These are phyloP conservation scores for Carlito syrichta DNA, from an alignment of 2,113 vertebrate genomes.

Conservation along the genomic window DNA sequence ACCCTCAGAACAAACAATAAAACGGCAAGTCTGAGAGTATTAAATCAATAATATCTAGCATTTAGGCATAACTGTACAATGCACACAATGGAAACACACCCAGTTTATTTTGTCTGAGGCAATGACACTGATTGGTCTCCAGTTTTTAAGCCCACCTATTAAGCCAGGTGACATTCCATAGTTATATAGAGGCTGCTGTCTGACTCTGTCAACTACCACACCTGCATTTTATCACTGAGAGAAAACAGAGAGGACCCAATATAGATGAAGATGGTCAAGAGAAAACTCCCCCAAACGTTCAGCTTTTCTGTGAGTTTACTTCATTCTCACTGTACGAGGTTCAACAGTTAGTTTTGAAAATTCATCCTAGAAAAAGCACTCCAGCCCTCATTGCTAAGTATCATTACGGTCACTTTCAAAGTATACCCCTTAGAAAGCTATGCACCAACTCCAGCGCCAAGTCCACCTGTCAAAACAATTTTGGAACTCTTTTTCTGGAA, in stretches of 20 bases:
- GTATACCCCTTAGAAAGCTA: too few species aligned
- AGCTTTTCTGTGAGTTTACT: not conserved
- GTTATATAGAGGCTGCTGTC: not conserved
- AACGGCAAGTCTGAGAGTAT: not conserved
- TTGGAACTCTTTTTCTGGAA: too few species aligned
- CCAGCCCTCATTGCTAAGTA: too few species aligned
- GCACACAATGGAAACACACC: not conserved
- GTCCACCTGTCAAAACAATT: too few species aligned
- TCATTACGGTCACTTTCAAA: too few species aligned
- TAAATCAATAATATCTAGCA: not conserved
- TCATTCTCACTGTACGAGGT: too few species aligned
- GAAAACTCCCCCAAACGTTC: not conserved
- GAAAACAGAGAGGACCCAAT: not conserved
- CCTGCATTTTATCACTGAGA: not conserved
- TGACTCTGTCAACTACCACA: not conserved
- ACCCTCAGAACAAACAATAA: slow-evolving; percentile 1
- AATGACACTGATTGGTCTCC: not conserved
- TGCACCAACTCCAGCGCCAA: too few species aligned
- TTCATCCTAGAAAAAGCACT: too few species aligned
- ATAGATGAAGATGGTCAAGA: not conserved
- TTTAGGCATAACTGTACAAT: not conserved
- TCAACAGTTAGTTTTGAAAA: too few species aligned
- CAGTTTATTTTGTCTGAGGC: not conserved
- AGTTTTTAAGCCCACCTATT: not conserved
- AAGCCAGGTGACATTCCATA: not conserved